Percentiles rank a stretch among this genome's conserved stretches.
Evolutionary conservation across 2,888 invertebrate genomes (phyloP).

Genomic region (Hanleya hanleyi): DNA sequence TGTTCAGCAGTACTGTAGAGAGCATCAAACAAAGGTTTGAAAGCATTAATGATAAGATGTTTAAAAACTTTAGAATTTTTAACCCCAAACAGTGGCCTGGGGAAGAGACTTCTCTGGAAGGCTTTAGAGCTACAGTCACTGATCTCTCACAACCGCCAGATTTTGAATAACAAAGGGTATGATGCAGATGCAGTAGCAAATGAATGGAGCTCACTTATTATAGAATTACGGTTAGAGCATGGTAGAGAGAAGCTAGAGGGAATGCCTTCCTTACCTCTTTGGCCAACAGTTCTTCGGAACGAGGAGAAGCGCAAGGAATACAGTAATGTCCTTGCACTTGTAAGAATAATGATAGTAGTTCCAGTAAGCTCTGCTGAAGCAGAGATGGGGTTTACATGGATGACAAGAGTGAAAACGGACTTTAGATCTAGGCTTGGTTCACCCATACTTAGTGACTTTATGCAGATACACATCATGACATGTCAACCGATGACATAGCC

Average conservation of each 20-base stretch:
- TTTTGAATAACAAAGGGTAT: background rate
- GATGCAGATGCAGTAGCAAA: background rate
- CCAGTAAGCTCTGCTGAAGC: background rate
- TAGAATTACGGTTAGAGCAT: background rate
- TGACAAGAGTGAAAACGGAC: background rate
- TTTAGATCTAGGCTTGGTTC: background rate
- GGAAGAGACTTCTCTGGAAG: background rate
- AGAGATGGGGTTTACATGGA: background rate
- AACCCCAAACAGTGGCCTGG: background rate
- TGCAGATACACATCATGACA: background rate
- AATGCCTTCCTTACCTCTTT: background rate
- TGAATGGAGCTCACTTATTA: background rate
- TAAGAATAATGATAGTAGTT: background rate
- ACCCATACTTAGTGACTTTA: background rate
- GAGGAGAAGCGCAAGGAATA: background rate
- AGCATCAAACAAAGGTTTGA: background rate
- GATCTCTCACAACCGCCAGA: background rate
- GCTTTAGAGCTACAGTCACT: background rate
- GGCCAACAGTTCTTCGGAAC: background rate
- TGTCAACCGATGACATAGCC: background rate
- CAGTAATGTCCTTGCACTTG: background rate
- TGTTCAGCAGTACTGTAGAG: background rate
- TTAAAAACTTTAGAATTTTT: background rate
- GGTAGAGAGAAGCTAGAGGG: background rate
- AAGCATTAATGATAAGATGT: background rate